Conservation (phyloP, 2,113 vertebrate species). For the Bettongia penicillata region DNA sequence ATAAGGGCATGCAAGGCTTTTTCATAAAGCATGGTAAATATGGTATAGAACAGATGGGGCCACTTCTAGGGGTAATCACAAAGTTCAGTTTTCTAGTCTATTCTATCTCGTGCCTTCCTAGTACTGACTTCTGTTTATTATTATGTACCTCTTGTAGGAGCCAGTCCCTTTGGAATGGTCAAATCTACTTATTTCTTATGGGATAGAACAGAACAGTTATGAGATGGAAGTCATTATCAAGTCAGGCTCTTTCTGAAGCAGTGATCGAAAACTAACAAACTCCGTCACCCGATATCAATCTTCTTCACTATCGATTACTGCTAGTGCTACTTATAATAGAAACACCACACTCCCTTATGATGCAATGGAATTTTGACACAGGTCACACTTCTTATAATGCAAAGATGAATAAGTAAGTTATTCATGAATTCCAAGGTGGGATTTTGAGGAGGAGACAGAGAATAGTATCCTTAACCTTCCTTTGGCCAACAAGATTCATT, state of each 20-base stretch:
- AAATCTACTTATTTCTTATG: background rate
- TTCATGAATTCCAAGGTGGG: background rate
- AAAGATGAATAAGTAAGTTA: background rate
- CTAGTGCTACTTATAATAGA: background rate
- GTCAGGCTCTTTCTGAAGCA: background rate
- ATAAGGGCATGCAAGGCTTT: background rate
- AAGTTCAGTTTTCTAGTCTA: background rate
- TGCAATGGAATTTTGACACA: background rate
- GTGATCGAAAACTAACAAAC: background rate
- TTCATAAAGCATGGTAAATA: background rate
- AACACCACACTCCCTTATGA: background rate
- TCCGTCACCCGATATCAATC: background rate
- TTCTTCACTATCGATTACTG: conserved; percentile 7
- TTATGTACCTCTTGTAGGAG: background rate
- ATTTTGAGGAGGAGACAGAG: background rate
- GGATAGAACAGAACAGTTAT: background rate
- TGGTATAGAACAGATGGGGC: background rate
- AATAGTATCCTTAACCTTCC: background rate
- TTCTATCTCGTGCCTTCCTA: background rate
- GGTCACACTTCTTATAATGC: conserved; percentile 17
- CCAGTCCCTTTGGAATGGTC: background rate
- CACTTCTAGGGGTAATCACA: background rate
- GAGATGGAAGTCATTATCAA: background rate
- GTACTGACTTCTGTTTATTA: background rate
- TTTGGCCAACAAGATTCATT: background rate